Evolutionary conservation across 2,113 vertebrate species (phyloP), one percentile per base, ranked within the genome.

Genomic region (Egretta garzetta): DNA sequence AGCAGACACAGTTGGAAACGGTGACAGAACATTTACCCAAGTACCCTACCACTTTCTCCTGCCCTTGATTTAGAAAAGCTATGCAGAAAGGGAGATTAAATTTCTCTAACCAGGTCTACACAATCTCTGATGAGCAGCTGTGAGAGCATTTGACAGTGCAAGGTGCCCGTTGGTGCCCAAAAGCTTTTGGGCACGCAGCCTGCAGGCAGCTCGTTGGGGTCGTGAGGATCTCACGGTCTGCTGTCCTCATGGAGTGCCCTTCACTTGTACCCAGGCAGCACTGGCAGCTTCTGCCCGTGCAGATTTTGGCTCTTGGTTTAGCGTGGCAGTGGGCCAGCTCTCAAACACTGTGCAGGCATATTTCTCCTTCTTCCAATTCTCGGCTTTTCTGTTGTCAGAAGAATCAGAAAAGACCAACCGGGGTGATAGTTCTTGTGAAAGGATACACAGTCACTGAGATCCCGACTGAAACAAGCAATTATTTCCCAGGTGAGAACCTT

Each of bases 1-100:
- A 43, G 13, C 0, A 1, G 62, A 33, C 10, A 8, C 0, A 1
- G 39, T 10, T 50, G 80, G 52, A 53, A 79, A 67, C 0, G 3
- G 23, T 13, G 67, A 37, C 30, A 50, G 37, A 28, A 49, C 12
- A 4, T 62, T 58, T 79, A 39, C n/a, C 3, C 2, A 76, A 47
- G 30, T 22, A 32, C 17, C 6, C 17, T 20, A 32, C 30, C 4
- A 3, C 14, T 79, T 47, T 15, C 35, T 88, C 43, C 47, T 72
- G 28, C 27, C 47, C 14, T 60, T 53, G 43, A 33, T 52, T 81
- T 86, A 58, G 58, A 43, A 87, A 64, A 86, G 8, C 32, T 76
- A 5, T 14, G 12, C 53, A 53, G 49, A 68, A 81, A 74, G 45
- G 16, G 39, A 79, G 20, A 75, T n/a, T 37, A 20, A 39, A 3